Base-by-base conservation (phyloP, 2,797 vertebrate species). In the Acomys russatus region DNA sequence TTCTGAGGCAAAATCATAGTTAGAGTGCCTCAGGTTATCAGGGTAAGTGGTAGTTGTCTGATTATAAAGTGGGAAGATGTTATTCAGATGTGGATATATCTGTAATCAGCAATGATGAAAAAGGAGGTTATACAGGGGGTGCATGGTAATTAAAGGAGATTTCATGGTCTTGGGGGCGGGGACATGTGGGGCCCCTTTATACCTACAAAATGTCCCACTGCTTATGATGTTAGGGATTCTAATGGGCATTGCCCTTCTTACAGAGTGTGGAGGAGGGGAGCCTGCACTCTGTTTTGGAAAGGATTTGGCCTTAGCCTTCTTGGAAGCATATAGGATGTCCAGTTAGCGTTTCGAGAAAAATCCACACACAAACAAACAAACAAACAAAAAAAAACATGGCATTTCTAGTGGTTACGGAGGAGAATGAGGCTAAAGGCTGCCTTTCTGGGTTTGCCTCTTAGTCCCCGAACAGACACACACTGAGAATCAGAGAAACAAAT, bases 51-150 rank as follows among this genome's bases (percentile, higher is more conserved):
- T 97, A 90, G 96, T 96, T 94, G 95, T 96, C 97, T 97, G 97
- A 96, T 98, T 97, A 95, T 96, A 97, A 98, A 97, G 98, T 96
- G 94, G 97, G 59, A 95, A 93, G 96, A 95, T 96, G 95, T 95
- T 98, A 98, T 96, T 95, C 96, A 97, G 92, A 91, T 92, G 91
- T 91, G 78, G 91, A 86, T 96, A 80, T 96, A 96, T 97, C 93
- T 95, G 94, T 95, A 97, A 97, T 97, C 96, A 97, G 96, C 92
- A 71, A 35, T 95, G 96, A 97, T 96, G 96, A 94, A 92, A 97
- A 97, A 97, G 93, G 95, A 97, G 95, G 88, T 44, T 90, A 56
- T 84, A 96, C 88, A 96, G 92, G 93, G 96, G 96, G 70, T 91
- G 95, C 96, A 97, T 96, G 94, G 93, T 91, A 97, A 96, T 97